These are phyloP conservation scores for Peromyscus polionotus DNA, from an alignment of 2,113 vertebrate genomes.

Conservation along the genomic window DNA sequence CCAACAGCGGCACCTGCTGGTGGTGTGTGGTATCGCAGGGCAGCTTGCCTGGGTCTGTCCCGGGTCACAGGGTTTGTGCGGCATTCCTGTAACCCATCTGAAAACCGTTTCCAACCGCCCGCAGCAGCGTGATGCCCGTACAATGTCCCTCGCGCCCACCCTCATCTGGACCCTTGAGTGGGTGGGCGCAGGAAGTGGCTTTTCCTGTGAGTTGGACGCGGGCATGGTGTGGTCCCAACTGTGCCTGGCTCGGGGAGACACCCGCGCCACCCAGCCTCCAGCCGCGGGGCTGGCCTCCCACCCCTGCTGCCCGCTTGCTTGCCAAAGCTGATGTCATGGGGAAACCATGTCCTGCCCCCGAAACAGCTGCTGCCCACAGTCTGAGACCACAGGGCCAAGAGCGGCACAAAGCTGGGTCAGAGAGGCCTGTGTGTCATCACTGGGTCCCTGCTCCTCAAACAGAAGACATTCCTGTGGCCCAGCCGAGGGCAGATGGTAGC, in stretches of 20 bases:
- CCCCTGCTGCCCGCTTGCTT: not conserved
- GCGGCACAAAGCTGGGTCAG: not conserved
- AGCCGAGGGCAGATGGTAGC: not conserved
- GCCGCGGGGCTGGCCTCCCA: not conserved
- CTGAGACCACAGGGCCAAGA: not conserved
- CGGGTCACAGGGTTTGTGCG: not conserved
- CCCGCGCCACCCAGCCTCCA: not conserved
- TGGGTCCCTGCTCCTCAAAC: not conserved
- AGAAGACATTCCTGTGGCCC: slow-evolving; percentile 45
- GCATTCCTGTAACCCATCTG: not conserved
- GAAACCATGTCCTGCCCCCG: not conserved
- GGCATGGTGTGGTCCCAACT: not conserved
- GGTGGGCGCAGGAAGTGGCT: not conserved
- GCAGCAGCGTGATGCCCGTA: not conserved
- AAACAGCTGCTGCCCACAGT: not conserved
- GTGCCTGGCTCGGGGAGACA: not conserved
- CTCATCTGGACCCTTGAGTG: not conserved
- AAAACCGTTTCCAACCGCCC: not conserved
- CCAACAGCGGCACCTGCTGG: slow-evolving; percentile 15
- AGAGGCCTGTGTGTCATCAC: not conserved
- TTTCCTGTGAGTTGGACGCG: not conserved
- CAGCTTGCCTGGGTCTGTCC: not conserved
- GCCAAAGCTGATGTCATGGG: not conserved
- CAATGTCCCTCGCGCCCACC: not conserved
- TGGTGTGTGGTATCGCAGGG: not conserved